Conservation (phyloP, 2,888 invertebrate species). For the Andrena haemorrhoa region DNA sequence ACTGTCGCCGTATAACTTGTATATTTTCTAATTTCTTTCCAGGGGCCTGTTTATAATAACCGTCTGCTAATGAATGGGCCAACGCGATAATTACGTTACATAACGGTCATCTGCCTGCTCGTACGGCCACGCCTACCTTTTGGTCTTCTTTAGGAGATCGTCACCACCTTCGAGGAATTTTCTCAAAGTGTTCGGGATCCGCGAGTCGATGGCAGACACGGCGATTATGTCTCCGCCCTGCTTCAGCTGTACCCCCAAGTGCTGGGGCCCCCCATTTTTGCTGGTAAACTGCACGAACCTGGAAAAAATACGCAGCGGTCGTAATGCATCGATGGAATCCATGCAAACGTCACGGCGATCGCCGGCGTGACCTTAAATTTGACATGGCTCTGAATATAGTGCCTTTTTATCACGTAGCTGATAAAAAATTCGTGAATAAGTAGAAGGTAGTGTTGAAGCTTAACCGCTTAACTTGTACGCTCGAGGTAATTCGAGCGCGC, state of each 20-base stretch:
- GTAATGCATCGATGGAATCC: not conserved
- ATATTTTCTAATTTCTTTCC: not conserved
- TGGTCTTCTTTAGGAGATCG: conserved; percentile 86
- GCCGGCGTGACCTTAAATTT: conserved; percentile 3
- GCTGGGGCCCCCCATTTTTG: conserved; percentile 87
- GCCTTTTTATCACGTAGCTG: not conserved
- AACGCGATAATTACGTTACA: conserved; percentile 22
- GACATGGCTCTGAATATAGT: not conserved
- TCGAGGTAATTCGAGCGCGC: too few species aligned
- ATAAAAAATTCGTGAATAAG: not conserved
- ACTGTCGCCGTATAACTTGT: too few species aligned
- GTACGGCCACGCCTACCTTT: conserved; percentile 83
- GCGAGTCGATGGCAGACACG: conserved; percentile 86
- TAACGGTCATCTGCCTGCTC: not conserved
- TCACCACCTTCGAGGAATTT: conserved; percentile 86
- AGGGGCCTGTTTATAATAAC: not conserved
- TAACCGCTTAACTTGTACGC: too few species aligned
- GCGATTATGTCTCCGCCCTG: conserved; percentile 90
- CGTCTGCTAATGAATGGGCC: not conserved
- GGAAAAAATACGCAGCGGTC: not conserved
- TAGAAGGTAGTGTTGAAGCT: not conserved
- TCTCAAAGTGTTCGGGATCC: conserved; percentile 86
- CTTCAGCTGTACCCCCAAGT: conserved; percentile 89
- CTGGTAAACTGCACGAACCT: conserved; percentile 90
- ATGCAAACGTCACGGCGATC: not conserved